Conservation (phyloP, 2,113 vertebrate species). For the Notarius lentiginosus region DNA sequence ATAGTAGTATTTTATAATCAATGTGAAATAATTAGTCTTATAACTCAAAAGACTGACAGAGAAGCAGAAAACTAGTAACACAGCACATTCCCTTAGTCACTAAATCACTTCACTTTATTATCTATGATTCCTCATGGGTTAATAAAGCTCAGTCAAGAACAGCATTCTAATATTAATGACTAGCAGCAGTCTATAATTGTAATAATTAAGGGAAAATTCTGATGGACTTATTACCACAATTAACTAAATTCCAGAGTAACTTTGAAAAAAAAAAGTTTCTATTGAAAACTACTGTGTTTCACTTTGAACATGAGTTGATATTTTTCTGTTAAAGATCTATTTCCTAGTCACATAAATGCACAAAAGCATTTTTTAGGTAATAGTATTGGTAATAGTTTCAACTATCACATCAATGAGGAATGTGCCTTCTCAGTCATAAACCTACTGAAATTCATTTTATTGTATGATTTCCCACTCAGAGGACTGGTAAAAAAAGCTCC, state of each 20-base stretch:
- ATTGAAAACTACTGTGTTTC: slow-evolving; percentile 11
- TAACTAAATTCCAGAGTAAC: background rate
- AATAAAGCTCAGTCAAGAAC: background rate
- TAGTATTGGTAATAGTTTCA: slow-evolving; percentile 39
- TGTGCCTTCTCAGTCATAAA: slow-evolving; percentile 46
- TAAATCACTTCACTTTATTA: background rate
- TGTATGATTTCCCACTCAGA: slow-evolving; percentile 48
- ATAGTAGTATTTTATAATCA: too few relatives aligned
- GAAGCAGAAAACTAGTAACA: background rate
- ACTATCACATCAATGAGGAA: slow-evolving; percentile 45
- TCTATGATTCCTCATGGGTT: background rate
- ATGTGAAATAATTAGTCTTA: too few relatives aligned
- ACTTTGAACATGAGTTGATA: slow-evolving; percentile 4
- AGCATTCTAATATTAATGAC: slow-evolving; percentile 8
- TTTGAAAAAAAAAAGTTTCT: background rate
- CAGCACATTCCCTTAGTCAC: background rate
- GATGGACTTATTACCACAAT: background rate
- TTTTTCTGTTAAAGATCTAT: slow-evolving; percentile 19
- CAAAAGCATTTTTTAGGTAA: slow-evolving; percentile 35
- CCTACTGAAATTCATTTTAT: slow-evolving; percentile 48
- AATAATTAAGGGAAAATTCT: background rate
- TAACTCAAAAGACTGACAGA: background rate
- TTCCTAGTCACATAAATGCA: slow-evolving; percentile 26
- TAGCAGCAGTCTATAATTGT: background rate
- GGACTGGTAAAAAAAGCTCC: slow-evolving; percentile 32